Evolutionary conservation across 2,888 invertebrate genomes (phyloP), one percentile per base, ranked within the genome.

Genomic region (Acanthosepion lycidas): DNA sequence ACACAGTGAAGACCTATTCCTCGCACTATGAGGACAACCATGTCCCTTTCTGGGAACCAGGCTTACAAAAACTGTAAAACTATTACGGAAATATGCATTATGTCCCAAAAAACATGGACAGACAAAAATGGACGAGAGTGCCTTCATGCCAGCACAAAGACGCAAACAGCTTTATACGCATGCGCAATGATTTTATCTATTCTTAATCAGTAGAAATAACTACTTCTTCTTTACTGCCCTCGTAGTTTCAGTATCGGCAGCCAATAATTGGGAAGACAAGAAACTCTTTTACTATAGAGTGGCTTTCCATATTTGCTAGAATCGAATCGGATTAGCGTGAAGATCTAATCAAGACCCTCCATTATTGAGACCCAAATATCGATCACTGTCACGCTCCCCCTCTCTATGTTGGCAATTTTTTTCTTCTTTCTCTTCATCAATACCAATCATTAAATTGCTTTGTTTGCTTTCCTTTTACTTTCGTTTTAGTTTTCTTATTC

Each of bases 241-340:
- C n/a, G 78, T 78, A 1, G 6, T 9, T n/a, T 78, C 78, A 78
- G 28, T n/a, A 78, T 78, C n/a, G 28, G 78, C 78, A 6, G 64
- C 6, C 78, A n/a, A 78, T 78, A 78, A 78, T n/a, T 28, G 78
- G 6, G n/a, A 78, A 78, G 28, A 78, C 78, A 28, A 78, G 78
- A 78, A 78, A 12, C 78, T 78, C 78, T 78, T 78, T 78, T 78
- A n/a, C 28, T 78, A 8, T n/a, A 28, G 78, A 78, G 5, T 78
- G 78, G n/a, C 78, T n/a, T n/a, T 78, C 78, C n/a, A 78, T n/a
- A 9, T 78, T 78, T 9, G 9, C 78, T 28, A 8, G 78, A 78
- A 78, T 78, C 78, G 78, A 78, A 78, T 78, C 78, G n/a, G 78
- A 78, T 78, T 78, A 78, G 78, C n/a, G 78, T 78, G 78, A 78